These are phyloP conservation scores for Dinomys branickii DNA, from an alignment of 2,113 vertebrate genomes.

Conservation along the genomic window DNA sequence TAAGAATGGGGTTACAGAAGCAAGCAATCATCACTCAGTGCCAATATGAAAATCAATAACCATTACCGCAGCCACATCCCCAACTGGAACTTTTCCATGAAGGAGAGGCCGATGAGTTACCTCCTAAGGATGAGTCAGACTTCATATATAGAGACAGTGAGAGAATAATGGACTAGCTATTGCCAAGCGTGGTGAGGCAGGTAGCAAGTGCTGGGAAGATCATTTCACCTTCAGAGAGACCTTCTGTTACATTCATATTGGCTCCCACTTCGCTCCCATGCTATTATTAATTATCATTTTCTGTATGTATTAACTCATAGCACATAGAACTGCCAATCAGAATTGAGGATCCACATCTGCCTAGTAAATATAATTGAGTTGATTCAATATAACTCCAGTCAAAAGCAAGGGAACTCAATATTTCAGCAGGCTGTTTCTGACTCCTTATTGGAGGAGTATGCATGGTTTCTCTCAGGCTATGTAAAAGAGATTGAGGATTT, in stretches of 20 bases:
- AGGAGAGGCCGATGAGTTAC: background rate
- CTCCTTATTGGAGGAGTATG: background rate
- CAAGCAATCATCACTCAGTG: conserved; percentile 43
- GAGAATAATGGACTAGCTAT: background rate
- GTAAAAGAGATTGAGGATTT: conserved; percentile 22
- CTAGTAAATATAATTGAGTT: background rate
- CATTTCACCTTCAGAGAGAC: background rate
- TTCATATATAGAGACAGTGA: background rate
- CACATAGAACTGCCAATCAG: background rate
- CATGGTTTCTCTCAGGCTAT: background rate
- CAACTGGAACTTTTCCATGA: background rate
- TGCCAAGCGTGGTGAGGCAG: background rate
- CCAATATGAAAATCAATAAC: conserved; percentile 78
- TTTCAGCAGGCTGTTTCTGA: background rate
- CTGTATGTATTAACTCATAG: background rate
- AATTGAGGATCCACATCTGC: background rate
- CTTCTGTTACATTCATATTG: background rate
- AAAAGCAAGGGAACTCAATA: background rate
- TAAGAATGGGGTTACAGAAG: background rate
- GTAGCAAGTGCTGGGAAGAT: background rate
- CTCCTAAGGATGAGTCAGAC: background rate
- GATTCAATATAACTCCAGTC: background rate
- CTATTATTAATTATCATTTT: conserved; percentile 21
- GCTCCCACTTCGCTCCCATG: background rate
- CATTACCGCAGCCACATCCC: conserved; percentile 58